Evolutionary conservation across 2,113 vertebrate genomes (phyloP).

Genomic region (Laterallus jamaicensis): DNA sequence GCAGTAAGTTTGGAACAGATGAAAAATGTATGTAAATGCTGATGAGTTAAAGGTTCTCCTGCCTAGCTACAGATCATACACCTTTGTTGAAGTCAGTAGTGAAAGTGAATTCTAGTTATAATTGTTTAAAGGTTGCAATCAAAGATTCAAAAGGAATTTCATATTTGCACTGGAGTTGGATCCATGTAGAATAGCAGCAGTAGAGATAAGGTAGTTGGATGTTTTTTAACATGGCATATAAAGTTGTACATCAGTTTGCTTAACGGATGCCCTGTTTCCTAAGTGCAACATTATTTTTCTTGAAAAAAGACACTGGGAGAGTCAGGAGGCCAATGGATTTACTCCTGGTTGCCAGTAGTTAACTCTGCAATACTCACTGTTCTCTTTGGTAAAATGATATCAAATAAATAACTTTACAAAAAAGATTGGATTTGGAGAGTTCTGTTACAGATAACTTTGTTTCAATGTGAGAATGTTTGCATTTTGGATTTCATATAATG

Average conservation of each 20-base stretch:
- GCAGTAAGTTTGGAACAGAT: background rate
- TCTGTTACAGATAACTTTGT: background rate
- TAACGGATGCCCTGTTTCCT: background rate
- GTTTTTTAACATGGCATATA: background rate
- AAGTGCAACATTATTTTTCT: background rate
- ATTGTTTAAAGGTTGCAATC: background rate
- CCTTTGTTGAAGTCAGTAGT: background rate
- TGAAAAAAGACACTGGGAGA: background rate
- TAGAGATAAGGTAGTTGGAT: background rate
- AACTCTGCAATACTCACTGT: background rate
- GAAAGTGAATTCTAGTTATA: background rate
- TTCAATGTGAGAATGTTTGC: background rate
- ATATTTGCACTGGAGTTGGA: background rate
- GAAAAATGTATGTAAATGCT: background rate
- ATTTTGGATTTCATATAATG: background rate
- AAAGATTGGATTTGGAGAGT: background rate
- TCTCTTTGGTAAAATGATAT: background rate
- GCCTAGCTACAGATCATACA: background rate
- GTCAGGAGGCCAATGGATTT: background rate
- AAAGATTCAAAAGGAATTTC: background rate
- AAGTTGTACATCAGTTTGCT: background rate
- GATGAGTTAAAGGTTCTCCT: background rate
- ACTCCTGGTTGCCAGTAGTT: background rate
- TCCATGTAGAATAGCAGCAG: background rate
- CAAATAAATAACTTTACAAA: background rate